These are phyloP conservation scores for Argyresthia goedartella DNA, from an alignment of 2,888 invertebrate species.

Conservation along the genomic window DNA sequence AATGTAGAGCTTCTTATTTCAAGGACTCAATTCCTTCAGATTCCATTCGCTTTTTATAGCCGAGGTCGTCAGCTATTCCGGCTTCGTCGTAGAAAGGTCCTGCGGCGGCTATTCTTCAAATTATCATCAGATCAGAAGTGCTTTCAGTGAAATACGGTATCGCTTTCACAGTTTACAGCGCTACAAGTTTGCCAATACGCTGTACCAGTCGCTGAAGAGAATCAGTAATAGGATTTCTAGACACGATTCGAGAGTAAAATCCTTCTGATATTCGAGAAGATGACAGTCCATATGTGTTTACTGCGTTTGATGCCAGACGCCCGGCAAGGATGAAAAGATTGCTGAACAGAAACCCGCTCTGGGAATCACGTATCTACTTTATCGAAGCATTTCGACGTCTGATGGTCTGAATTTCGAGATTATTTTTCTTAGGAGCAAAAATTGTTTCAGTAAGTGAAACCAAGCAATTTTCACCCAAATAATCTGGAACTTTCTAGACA, in stretches of 20 bases:
- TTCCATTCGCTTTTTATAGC: constrained; percentile 3
- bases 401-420: not conserved
- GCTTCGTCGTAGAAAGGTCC: not conserved
- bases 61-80: not conserved
- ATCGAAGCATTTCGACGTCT: constrained; percentile 34
- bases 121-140: not conserved
- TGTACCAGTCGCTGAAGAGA: constrained; percentile 11
- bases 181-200: constrained; percentile 7
- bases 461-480: too few relatives aligned
- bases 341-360: constrained; percentile 28
- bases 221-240: constrained; percentile 50
- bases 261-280: constrained; percentile 43
- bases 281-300: constrained; percentile 47
- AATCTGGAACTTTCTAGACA: too few relatives aligned
- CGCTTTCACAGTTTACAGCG: not conserved
- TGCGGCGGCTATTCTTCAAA: not conserved
- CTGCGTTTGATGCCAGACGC: constrained; percentile 24
- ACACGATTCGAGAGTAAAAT: constrained; percentile 50
- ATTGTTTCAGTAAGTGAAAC: too few relatives aligned
- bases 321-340: constrained; percentile 47
- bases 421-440: too few relatives aligned
- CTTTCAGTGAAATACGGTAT: not conserved
- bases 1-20: not conserved
- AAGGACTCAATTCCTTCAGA: constrained; percentile 4
- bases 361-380: constrained; percentile 61